phyloP scores from a whole-genome alignment of 2,797 vertebrate species.

The Limosa lapponica region DNA sequence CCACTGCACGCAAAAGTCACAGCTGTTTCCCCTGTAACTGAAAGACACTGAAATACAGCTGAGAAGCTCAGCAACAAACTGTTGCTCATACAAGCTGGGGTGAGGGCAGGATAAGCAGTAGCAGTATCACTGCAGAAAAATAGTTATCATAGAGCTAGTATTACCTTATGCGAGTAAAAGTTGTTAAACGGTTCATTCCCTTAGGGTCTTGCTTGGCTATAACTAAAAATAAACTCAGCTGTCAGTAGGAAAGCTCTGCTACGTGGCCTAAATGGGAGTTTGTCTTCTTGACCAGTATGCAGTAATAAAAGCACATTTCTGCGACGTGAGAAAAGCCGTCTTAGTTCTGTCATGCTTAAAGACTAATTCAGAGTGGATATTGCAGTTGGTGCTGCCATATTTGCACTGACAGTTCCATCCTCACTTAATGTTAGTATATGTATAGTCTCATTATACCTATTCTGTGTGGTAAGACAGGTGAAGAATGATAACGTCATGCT shows the following conservation, averaged over 20 bases:
- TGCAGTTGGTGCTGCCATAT: background rate
- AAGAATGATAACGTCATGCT: background rate
- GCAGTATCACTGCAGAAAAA: background rate
- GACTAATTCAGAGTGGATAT: background rate
- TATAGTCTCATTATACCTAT: background rate
- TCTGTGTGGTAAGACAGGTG: background rate
- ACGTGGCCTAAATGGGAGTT: accelerated
- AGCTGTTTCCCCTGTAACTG: background rate
- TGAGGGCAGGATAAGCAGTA: background rate
- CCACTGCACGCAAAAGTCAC: background rate
- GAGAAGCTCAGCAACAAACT: background rate
- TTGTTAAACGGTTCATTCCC: background rate
- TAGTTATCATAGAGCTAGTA: background rate
- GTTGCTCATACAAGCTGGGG: background rate
- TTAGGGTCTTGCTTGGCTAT: background rate
- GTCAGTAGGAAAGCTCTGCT: background rate
- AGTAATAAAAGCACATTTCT: background rate
- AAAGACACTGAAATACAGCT: background rate
- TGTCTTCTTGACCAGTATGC: background rate
- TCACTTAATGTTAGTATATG: background rate
- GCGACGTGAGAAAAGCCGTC: background rate
- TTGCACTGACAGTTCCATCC: background rate
- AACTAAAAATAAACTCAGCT: background rate
- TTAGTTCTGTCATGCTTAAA: background rate
- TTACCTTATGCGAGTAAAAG: background rate